phyloP scores from a whole-genome alignment of 2,888 invertebrate species.

The Callosobruchus maculatus region DNA sequence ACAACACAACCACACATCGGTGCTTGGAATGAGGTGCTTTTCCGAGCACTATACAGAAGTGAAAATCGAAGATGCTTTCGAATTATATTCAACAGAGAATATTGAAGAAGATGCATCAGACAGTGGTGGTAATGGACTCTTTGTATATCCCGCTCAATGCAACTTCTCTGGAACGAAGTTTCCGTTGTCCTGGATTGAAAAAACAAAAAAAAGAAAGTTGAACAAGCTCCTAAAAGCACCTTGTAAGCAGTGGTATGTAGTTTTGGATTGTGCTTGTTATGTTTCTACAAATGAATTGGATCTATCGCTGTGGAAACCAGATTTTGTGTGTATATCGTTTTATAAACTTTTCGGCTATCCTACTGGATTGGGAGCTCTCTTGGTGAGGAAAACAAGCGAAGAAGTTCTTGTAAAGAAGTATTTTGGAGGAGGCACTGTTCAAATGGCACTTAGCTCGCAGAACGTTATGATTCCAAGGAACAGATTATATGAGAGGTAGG shows the following conservation, averaged over 20 bases:
- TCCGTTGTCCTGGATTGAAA: constrained; percentile 68
- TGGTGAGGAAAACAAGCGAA: constrained; percentile 67
- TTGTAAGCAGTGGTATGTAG: constrained; percentile 61
- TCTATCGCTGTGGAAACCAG: constrained; percentile 68
- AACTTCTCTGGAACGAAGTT: constrained; percentile 94
- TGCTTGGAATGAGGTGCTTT: constrained; percentile 84
- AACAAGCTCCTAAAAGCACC: constrained; percentile 44
- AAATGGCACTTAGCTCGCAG: constrained; percentile 71
- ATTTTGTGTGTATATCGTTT: constrained; percentile 90
- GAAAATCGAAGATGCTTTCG: constrained; percentile 56
- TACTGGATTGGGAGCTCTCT: constrained; percentile 87
- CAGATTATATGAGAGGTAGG: constrained; percentile 68
- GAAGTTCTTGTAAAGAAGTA: constrained; percentile 66
- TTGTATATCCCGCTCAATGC: constrained; percentile 88
- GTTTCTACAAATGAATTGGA: constrained; percentile 76
- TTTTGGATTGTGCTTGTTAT: constrained; percentile 84
- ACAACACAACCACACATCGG: constrained; percentile 93
- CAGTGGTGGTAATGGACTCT: constrained; percentile 55
- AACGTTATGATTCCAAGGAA: constrained; percentile 69
- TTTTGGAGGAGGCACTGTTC: constrained; percentile 93
- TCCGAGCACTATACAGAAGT: constrained; percentile 59
- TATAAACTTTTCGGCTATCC: constrained; percentile 97
- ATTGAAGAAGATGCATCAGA: neutral
- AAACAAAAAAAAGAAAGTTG: constrained; percentile 59
- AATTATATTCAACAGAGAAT: constrained; percentile 24